Percentiles rank a stretch among this genome's conserved stretches.
phyloP scores from a whole-genome alignment of 1,140 invertebrate species.

The honey bee (Apis mellifera) region Amel_HAv3.1 CM009939.2:4756501-4757000 shows the following conservation, averaged over 20 bases:
- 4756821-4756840: background rate
- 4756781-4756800: background rate
- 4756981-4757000: background rate
- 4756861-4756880: background rate
- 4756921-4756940: background rate
- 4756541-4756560: too few species aligned
- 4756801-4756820: background rate
- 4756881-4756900: background rate
- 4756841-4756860: background rate
- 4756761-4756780: background rate
- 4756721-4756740: too few species aligned
- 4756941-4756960: background rate
- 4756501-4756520: background rate
- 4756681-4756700: too few species aligned
- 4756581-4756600: too few species aligned
- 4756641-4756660: background rate
- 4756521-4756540: too few species aligned
- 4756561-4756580: too few species aligned
- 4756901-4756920: background rate
- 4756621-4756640: background rate
- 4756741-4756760: background rate
- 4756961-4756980: background rate
- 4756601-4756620: background rate
- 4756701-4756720: too few species aligned
- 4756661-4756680: too few species aligned